These are phyloP conservation scores for Drosophila funebris DNA, from an alignment of 1,140 invertebrate genomes.

Conservation along the genomic window DNA sequence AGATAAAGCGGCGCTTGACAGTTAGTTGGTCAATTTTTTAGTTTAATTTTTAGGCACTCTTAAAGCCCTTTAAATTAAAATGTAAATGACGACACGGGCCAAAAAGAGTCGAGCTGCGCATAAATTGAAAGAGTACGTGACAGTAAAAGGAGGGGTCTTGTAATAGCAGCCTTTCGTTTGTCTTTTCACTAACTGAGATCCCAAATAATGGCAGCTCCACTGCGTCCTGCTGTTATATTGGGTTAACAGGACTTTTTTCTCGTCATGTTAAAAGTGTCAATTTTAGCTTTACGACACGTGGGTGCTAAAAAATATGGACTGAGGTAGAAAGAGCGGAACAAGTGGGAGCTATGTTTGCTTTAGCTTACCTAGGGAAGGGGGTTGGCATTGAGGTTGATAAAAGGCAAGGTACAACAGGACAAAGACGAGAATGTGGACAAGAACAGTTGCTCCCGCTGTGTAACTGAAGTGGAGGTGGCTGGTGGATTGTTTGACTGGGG, in stretches of 20 bases:
- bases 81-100: conserved; percentile 7
- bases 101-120: conserved; percentile 47
- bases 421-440: conserved; percentile 27
- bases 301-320: conserved; percentile 6
- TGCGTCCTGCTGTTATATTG: conserved; percentile 42
- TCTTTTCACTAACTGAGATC: conserved; percentile 68
- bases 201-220: conserved; percentile 52
- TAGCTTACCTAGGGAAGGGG: conserved; percentile 52
- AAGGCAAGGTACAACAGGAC: conserved; percentile 9
- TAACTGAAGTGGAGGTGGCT: not conserved
- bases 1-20: too few relatives aligned
- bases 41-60: conserved; percentile 49
- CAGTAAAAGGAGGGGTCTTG: not conserved
- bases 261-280: conserved; percentile 79
- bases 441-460: conserved; percentile 43
- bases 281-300: conserved; percentile 69
- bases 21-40: conserved; percentile 43
- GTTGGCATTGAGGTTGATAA: conserved; percentile 17
- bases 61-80: conserved; percentile 19
- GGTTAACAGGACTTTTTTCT: conserved; percentile 63
- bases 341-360: conserved; percentile 59
- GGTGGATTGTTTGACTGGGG: not conserved
- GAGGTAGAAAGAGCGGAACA: conserved; percentile 13
- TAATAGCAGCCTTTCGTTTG: conserved; percentile 46
- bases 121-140: conserved; percentile 54